Evolutionary conservation across 2,797 vertebrate genomes (phyloP).

Genomic region (Galago senegalensis): DNA sequence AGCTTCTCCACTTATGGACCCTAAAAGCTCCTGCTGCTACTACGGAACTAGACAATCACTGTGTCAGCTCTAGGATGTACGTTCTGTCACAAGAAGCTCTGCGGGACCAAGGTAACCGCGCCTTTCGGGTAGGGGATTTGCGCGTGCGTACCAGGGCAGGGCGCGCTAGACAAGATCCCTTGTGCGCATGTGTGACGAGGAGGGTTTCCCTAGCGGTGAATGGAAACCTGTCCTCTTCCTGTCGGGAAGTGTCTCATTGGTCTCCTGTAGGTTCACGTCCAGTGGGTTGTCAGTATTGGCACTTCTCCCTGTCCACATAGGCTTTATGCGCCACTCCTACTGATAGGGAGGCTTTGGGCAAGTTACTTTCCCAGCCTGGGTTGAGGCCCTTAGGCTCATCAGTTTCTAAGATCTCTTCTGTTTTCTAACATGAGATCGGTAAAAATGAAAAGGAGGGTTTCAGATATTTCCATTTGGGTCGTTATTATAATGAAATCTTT

Average conservation of each 20-base stretch:
- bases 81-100: not conserved
- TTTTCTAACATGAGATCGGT: not conserved
- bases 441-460: not conserved
- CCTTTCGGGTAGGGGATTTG: not conserved
- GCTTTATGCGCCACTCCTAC: too few relatives aligned
- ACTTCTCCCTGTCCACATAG: not conserved
- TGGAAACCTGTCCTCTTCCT: not conserved
- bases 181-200: constrained; percentile 72
- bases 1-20: not conserved
- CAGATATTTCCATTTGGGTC: not conserved
- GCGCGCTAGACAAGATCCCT: fast-evolving
- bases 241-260: not conserved
- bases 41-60: not conserved
- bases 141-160: constrained; percentile 23
- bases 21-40: constrained; percentile 5
- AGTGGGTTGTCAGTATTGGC: not conserved
- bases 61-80: constrained; percentile 54
- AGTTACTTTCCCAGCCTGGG: not conserved
- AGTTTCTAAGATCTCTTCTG: not conserved
- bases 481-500: not conserved
- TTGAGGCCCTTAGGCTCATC: not conserved
- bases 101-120: constrained; percentile 74
- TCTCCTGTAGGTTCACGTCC: not conserved
- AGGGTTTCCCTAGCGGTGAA: not conserved
- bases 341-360: not conserved